Percentiles rank a stretch among this genome's conserved stretches.
These are phyloP conservation scores for Eidolon dupreanum DNA, from an alignment of 2,797 vertebrate species.

Conservation along the genomic window DNA sequence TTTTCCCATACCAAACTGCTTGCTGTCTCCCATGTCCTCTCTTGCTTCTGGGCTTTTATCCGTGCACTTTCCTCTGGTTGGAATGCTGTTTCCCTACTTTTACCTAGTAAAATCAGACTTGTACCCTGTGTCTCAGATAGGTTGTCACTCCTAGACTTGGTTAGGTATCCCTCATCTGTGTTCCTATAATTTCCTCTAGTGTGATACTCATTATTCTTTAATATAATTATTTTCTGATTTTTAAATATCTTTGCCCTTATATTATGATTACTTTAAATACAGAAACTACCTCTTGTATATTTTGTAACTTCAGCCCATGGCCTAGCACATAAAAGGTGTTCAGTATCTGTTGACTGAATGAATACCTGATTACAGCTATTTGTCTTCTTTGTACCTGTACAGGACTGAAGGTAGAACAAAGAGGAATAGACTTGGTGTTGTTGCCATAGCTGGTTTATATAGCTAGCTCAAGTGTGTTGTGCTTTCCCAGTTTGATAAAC, in stretches of 20 bases:
- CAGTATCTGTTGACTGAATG: neutral
- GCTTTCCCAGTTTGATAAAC: neutral
- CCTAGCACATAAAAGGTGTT: neutral
- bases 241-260: constrained; percentile 1
- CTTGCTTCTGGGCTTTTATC: neutral
- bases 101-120: neutral
- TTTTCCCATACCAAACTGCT: neutral
- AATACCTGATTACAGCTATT: neutral
- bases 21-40: neutral
- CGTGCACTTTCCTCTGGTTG: neutral
- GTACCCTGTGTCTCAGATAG: neutral
- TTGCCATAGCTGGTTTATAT: neutral
- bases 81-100: neutral
- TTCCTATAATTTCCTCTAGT: neutral
- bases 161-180: neutral
- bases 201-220: neutral
- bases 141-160: neutral
- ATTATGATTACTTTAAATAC: neutral
- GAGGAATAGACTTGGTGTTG: neutral
- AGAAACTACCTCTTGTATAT: neutral
- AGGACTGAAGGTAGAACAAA: neutral
- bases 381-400: neutral
- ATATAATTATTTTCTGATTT: neutral
- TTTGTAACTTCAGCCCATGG: neutral
- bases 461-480: neutral